Base-by-base conservation (phyloP, 2,797 vertebrate genomes). In the Centroberyx gerrardi region DNA sequence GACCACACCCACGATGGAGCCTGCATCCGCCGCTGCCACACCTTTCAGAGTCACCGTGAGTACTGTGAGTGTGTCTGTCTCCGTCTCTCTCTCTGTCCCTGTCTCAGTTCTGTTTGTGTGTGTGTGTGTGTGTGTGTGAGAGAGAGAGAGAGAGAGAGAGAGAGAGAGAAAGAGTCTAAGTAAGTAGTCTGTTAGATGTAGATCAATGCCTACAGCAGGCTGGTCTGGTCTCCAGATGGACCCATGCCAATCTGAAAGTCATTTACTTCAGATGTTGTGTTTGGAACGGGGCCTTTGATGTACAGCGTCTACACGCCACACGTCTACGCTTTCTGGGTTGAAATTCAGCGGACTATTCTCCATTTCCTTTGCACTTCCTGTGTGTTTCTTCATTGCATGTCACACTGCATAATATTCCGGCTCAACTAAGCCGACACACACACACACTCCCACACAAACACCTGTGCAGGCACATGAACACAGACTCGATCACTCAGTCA, bases 11-110 rank as follows among this genome's bases (percentile, higher is more conserved):
- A 75, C 89, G 89, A 98, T 98, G 97, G 98, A 99, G 90, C 90
- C 96, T 0, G 28, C 90, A 0, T 51, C 91, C 52, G 40, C 90
- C 3, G 55, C 96, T 0, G 88, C 96, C 1, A 94, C 98, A 0
- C 97, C 97, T 10, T 99, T 99, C 94, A 94, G 97, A 38, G 97
- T 99, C 94, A 99, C 98, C 92, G 97, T 99, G 93, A 96, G 95
- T 93, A 79, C 90, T 87, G 89, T 89, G 81, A 91, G 85, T 90
- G 29, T 52, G 31, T 44, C 71, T 10, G 15, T 73, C 64, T 61
- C 54, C 22, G 52, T 68, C 60, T 52, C 55, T 59, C 4, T 29
- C 14, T 63, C 49, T 22, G 18, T 72, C 18, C 31, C 38, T 51
- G 31, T 38, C 28, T 48, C 1, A 42, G 31, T 46, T 59, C 53